These are phyloP conservation scores for Drosophila pandora DNA, from an alignment of 1,140 invertebrate species.

Conservation along the genomic window DNA sequence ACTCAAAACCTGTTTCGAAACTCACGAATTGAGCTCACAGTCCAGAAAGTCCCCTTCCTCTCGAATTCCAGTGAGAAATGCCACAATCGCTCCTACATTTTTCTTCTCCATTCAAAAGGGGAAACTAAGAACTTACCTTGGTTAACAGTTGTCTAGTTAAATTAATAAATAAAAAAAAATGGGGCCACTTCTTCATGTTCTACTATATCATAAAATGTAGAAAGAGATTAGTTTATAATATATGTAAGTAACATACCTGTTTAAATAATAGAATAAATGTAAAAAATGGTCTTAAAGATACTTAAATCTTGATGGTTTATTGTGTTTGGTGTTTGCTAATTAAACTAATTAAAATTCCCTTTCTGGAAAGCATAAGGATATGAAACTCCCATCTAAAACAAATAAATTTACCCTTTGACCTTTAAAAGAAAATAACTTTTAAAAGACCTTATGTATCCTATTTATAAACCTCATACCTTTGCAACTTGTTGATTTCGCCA, in stretches of 20 bases:
- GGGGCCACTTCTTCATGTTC: too few species aligned
- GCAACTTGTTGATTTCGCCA: neutral
- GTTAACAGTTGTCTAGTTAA: neutral
- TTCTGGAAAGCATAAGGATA: too few species aligned
- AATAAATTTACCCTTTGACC: neutral
- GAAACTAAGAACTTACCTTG: conserved; percentile 22
- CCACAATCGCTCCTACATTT: conserved; percentile 18
- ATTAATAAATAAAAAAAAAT: neutral
- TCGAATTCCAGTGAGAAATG: conserved; percentile 33
- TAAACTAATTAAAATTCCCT: too few species aligned
- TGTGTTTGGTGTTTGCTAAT: too few species aligned
- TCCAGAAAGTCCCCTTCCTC: conserved; percentile 11
- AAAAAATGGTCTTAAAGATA: too few species aligned
- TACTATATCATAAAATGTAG: too few species aligned
- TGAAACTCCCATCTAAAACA: too few species aligned
- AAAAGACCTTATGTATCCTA: neutral
- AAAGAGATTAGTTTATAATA: too few species aligned
- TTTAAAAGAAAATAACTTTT: neutral
- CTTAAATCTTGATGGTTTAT: too few species aligned
- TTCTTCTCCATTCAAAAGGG: conserved; percentile 6
- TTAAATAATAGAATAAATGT: too few species aligned
- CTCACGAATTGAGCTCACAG: conserved; percentile 17
- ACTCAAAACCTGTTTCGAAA: conserved; percentile 41
- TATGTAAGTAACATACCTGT: too few species aligned
- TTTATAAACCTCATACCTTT: neutral